Evolutionary conservation across 2,888 invertebrate species (phyloP).

Genomic region (Gymnosoma rotundatum): DNA sequence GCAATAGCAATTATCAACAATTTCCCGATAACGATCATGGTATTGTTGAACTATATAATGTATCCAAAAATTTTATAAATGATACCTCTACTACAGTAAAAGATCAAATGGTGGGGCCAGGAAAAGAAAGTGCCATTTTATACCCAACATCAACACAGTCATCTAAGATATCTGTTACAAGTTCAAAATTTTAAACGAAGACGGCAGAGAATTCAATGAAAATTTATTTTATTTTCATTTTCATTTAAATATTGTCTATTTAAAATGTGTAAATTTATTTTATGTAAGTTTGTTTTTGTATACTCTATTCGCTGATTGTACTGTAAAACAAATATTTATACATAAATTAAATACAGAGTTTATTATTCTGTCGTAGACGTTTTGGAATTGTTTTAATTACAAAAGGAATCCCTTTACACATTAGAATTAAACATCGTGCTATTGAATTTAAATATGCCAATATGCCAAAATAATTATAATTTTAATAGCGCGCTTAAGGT

Average conservation of each 20-base stretch:
- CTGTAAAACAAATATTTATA: background rate
- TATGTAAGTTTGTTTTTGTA: background rate
- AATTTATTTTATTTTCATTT: background rate
- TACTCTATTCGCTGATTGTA: background rate
- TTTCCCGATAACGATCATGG: no score
- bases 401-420: background rate
- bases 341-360: background rate
- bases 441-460: background rate
- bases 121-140: background rate
- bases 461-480: background rate
- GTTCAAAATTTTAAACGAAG: background rate
- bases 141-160: background rate
- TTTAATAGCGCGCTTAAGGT: background rate
- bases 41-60: conserved; percentile 17
- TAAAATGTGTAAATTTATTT: background rate
- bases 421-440: background rate
- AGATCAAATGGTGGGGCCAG: background rate
- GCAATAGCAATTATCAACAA: background rate
- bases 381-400: background rate
- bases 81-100: background rate
- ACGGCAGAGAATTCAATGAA: background rate
- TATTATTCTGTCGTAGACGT: background rate
- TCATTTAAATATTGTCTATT: background rate
- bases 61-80: background rate
- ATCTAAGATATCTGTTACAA: background rate